Evolutionary conservation across 1,140 invertebrate species (phyloP).

Genomic region (Macrotrachela quadricornifera): DNA sequence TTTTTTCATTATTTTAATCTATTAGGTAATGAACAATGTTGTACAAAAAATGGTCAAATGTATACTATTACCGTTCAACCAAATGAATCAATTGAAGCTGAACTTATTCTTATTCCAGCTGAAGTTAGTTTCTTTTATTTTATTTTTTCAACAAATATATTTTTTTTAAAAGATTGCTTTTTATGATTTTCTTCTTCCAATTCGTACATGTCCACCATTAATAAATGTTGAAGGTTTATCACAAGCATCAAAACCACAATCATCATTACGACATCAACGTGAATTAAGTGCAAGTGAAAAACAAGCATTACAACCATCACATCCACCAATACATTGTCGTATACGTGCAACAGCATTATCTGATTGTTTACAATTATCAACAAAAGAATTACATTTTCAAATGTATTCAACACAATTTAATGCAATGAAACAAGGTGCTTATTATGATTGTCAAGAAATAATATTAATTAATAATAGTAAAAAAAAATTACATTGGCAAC

Average conservation of each 20-base stretch:
- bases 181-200: slow-evolving; percentile 27
- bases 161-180: slow-evolving; percentile 21
- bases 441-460: neutral
- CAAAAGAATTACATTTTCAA: slow-evolving; percentile 1
- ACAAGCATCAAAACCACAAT: too few relatives aligned
- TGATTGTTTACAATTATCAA: slow-evolving; percentile 19
- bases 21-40: slow-evolving; percentile 20
- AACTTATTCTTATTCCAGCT: slow-evolving; percentile 24
- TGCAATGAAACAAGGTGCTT: neutral
- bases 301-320: slow-evolving; percentile 8
- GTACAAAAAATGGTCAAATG: slow-evolving; percentile 23
- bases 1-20: neutral
- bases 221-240: too few relatives aligned
- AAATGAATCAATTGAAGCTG: slow-evolving; percentile 17
- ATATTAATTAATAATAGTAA: slow-evolving; percentile 24
- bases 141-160: neutral
- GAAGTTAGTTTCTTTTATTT: slow-evolving; percentile 14
- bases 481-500: slow-evolving; percentile 17
- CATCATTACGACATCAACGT: too few relatives aligned
- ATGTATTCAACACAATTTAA: neutral
- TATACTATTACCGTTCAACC: slow-evolving; percentile 18
- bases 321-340: slow-evolving; percentile 16
- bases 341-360: slow-evolving; percentile 24
- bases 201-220: neutral
- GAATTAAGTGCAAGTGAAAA: too few relatives aligned